Percentiles rank a stretch among this genome's conserved stretches.
These are phyloP conservation scores for Meiosimyza platycephala DNA, from an alignment of 2,888 invertebrate genomes.

Conservation along the genomic window DNA sequence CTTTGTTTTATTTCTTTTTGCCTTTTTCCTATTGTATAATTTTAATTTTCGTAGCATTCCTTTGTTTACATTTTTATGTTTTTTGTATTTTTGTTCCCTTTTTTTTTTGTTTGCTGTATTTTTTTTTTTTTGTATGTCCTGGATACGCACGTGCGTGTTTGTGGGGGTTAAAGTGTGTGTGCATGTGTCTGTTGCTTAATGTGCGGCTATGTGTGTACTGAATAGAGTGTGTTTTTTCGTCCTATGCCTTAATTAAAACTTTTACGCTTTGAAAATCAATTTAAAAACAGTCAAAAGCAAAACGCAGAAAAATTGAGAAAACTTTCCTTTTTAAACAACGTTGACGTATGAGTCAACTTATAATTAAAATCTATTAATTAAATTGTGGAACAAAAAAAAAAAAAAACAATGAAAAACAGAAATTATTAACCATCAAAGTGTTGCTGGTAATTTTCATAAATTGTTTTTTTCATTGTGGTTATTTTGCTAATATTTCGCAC, in stretches of 20 bases:
- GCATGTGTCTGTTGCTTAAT: neutral
- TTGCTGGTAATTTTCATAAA: too few relatives aligned
- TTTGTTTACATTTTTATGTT: slow-evolving; percentile 1
- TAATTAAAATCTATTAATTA: too few relatives aligned
- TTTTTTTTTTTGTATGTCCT: slow-evolving; percentile 7
- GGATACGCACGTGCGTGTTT: slow-evolving; percentile 12
- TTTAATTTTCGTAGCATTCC: neutral
- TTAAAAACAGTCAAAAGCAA: too few relatives aligned
- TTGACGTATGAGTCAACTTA: too few relatives aligned
- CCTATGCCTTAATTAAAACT: neutral
- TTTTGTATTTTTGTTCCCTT: neutral
- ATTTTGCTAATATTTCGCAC: too few relatives aligned
- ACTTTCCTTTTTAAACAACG: too few relatives aligned
- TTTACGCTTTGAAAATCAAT: slow-evolving; percentile 1
- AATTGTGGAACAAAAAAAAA: too few relatives aligned
- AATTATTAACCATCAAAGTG: too few relatives aligned
- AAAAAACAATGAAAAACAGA: too few relatives aligned
- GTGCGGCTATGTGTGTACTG: neutral
- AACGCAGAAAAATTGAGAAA: too few relatives aligned
- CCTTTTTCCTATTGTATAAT: neutral
- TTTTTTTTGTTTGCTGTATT: neutral
- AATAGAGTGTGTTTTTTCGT: neutral
- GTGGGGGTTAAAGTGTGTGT: neutral
- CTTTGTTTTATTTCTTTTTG: neutral
- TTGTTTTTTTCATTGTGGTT: too few relatives aligned